Conservation (phyloP, 2,113 vertebrate genomes). For the Pelecanus crispus region DNA sequence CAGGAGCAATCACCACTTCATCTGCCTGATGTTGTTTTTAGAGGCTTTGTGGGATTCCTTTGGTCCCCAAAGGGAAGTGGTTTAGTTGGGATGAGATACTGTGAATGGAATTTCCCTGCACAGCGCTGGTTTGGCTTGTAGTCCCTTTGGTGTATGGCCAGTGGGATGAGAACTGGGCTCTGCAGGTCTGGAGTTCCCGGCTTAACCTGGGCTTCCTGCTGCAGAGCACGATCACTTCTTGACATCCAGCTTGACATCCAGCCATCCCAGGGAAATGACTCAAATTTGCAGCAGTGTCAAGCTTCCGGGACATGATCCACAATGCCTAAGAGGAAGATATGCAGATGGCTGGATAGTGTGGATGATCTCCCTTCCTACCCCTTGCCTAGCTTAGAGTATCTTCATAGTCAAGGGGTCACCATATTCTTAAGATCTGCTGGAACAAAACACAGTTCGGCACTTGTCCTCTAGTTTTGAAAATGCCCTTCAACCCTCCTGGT, state of each 20-base stretch:
- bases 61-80: not conserved
- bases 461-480: not conserved
- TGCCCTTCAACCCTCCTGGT: not conserved
- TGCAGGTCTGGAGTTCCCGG: not conserved
- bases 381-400: not conserved
- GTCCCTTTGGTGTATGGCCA: not conserved
- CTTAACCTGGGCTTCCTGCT: not conserved
- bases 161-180: not conserved
- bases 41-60: not conserved
- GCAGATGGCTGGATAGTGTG: too few relatives aligned
- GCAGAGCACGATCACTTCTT: not conserved
- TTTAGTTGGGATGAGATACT: not conserved
- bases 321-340: not conserved
- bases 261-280: not conserved
- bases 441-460: not conserved
- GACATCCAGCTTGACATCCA: not conserved
- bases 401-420: not conserved
- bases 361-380: not conserved
- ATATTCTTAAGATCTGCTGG: not conserved
- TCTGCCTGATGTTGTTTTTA: not conserved
- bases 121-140: accelerated
- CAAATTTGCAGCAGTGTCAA: not conserved
- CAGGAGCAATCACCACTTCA: not conserved
- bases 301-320: not conserved
- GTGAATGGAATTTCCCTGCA: not conserved